Base-by-base conservation (phyloP, 1,140 invertebrate species). In the Trinorchestia longiramus region DNA sequence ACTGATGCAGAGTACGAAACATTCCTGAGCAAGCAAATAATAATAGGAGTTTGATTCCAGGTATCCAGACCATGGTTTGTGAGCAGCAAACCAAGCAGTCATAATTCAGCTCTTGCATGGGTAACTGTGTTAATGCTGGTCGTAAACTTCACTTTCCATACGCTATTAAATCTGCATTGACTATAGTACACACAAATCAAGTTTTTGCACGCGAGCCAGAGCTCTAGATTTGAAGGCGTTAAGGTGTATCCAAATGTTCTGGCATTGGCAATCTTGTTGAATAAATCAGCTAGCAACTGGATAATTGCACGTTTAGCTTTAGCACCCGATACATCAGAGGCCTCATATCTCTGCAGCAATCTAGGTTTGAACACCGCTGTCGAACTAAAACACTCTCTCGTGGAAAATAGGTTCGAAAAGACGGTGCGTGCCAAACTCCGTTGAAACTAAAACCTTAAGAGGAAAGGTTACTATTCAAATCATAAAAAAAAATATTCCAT, bases 91-190 rank as follows among this genome's bases (percentile, higher is more conserved):
- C 62, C 36, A 28, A 77, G 62, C 62, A 36, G 62, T 28, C 62
- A 77, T 77, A 77, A 77, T 77, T 77, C 28, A 77, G 62, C 62
- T 77, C 62, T 28, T 77, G 62, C 62, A 77, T 77, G 62, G 62
- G 62, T 77, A 77, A 77, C 62, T 77, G 62, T 77, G 62, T 77
- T 77, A 77, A 77, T 77, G 11, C 62, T 77, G 62, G 62, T 77
- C 62, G 62, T 77, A 77, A 77, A 77, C 62, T 77, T 77, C 62
- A 77, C 43, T 90, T 43, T 41, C 43, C 88, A 43, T 94, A 45
- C 92, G 43, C 92, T 94, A 43, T 94, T 94, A 94, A 94, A 94
- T 94, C 44, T 94, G 92, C 92, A 94, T 94, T 94, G 44, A 94
- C 92, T 40, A 43, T 43, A 94, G 43, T 11, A 47, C 40, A 94